phyloP scores from a whole-genome alignment of 1,140 invertebrate genomes.

The Bombus soroeensis region DNA sequence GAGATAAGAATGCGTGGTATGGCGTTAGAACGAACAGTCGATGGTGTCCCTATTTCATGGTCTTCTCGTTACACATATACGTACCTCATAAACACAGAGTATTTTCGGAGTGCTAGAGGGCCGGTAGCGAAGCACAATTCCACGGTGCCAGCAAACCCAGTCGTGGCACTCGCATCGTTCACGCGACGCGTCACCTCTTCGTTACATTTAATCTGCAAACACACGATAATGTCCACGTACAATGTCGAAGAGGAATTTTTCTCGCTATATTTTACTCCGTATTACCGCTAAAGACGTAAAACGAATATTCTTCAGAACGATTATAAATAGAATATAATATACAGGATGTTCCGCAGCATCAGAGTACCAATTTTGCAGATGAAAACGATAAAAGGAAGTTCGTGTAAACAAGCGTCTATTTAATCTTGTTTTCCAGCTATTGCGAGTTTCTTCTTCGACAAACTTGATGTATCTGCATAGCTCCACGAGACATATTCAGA shows the following conservation, averaged over 20 bases:
- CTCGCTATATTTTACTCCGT: no score
- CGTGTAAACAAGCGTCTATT: no score
- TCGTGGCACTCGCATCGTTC: conserved; percentile 77
- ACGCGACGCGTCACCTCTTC: conserved; percentile 85
- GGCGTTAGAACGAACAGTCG: neutral
- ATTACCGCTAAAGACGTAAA: no score
- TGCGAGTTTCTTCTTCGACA: no score
- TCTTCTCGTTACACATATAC: conserved; percentile 1
- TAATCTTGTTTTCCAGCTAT: no score
- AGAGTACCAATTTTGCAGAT: no score
- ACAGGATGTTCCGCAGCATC: no score
- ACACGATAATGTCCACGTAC: neutral
- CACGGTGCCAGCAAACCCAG: conserved; percentile 91
- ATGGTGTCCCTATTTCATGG: conserved; percentile 11
- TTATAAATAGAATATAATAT: no score
- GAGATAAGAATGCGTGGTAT: neutral
- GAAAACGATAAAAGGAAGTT: no score
- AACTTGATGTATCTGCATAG: no score
- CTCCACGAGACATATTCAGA: no score
- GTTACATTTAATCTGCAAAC: conserved; percentile 85
- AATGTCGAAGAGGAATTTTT: neutral
- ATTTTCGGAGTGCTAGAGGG: conserved; percentile 84
- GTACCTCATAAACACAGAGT: conserved; percentile 85
- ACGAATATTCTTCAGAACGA: no score
- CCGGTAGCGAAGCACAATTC: conserved; percentile 90